A percentile compares a stretch with the other conserved stretches of the same genome.
Evolutionary conservation across 2,888 invertebrate genomes (phyloP).

Genomic region (Drosophila acutilabella): DNA sequence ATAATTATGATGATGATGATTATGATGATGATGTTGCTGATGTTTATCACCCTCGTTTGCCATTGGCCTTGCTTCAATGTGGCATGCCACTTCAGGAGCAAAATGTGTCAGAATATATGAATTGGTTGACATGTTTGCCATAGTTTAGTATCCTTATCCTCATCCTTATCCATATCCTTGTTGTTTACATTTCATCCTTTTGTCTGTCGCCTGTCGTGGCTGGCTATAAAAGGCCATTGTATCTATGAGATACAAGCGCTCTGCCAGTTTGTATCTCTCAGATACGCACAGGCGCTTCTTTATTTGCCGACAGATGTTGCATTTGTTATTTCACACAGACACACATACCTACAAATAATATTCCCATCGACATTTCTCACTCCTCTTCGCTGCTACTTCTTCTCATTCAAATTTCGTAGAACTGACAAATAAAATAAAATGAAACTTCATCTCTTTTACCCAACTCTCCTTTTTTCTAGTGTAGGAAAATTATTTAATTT

Average conservation of each 20-base stretch:
- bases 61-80: constrained; percentile 32
- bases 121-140: constrained; percentile 75
- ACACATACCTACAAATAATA: not conserved
- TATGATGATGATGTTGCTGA: constrained; percentile 9
- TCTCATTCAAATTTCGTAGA: constrained; percentile 56
- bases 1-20: constrained; percentile 28
- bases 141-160: constrained; percentile 22
- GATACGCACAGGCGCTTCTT: constrained; percentile 49
- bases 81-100: constrained; percentile 71
- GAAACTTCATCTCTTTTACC: constrained; percentile 1
- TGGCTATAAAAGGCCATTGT: constrained; percentile 66
- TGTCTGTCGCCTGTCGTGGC: constrained; percentile 46
- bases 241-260: constrained; percentile 46
- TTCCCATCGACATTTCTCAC: constrained; percentile 5
- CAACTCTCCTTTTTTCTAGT: no score
- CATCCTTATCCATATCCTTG: constrained; percentile 6
- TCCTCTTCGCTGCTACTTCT: not conserved
- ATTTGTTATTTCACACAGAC: constrained; percentile 32
- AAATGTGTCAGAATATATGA: constrained; percentile 65
- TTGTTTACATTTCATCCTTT: constrained; percentile 19
- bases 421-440: constrained; percentile 25
- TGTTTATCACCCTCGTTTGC: constrained; percentile 33
- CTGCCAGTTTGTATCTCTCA: constrained; percentile 50
- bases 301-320: constrained; percentile 68
- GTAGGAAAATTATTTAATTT: constrained; percentile 46